These are phyloP conservation scores for Carlito syrichta DNA, from an alignment of 2,113 vertebrate genomes.

Conservation along the genomic window DNA sequence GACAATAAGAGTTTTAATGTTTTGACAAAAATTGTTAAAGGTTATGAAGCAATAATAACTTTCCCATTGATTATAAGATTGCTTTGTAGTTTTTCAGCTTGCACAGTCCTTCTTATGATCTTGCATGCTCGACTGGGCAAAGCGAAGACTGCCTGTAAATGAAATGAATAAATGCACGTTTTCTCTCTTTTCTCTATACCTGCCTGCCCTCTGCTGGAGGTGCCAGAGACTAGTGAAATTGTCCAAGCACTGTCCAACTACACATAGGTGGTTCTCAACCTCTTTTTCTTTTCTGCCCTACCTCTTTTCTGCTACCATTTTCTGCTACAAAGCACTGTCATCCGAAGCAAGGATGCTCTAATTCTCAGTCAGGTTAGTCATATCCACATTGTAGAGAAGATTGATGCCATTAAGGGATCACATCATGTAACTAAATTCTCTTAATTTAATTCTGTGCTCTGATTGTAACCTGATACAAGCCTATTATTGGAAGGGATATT, in stretches of 20 bases:
- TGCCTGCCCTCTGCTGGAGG: conserved; percentile 70
- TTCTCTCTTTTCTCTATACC: conserved; percentile 20
- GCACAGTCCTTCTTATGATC: background rate
- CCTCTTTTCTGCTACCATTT: background rate
- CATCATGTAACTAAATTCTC: background rate
- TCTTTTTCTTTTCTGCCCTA: background rate
- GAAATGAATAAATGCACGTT: background rate
- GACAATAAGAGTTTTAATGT: background rate
- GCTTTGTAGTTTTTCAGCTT: background rate
- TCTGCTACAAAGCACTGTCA: background rate
- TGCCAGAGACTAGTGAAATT: background rate
- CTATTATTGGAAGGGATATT: background rate
- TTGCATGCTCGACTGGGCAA: background rate
- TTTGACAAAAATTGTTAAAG: background rate
- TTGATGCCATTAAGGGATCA: background rate
- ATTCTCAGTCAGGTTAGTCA: background rate
- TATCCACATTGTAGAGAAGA: background rate
- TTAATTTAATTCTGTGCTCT: background rate
- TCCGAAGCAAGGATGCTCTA: background rate
- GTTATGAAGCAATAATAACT: background rate
- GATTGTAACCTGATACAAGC: background rate
- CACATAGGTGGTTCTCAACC: background rate
- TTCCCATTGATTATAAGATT: background rate
- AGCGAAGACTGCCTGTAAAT: background rate
- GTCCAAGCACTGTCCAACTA: background rate